Conservation (phyloP, 1,140 invertebrate species). For the Hypsibius dujardini region DNA sequence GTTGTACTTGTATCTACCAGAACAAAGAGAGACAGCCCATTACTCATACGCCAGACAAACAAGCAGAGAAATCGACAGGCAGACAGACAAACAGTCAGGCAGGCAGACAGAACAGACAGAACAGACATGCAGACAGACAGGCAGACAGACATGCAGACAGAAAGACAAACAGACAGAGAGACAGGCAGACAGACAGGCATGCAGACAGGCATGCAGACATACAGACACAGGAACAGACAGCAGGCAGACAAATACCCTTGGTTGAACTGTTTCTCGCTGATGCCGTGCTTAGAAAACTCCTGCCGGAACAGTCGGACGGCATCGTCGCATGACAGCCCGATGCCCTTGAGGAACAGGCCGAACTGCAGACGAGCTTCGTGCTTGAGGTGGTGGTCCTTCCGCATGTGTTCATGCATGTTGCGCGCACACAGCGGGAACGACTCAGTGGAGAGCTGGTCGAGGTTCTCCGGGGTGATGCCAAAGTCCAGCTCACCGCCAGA, state of each 20-base stretch:
- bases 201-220: no score
- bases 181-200: no score
- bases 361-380: constrained; percentile 76
- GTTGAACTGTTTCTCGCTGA: constrained; percentile 60
- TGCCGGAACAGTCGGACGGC: constrained; percentile 61
- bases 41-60: no score
- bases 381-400: constrained; percentile 62
- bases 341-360: constrained; percentile 82
- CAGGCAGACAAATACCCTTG: no score
- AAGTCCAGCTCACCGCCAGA: not conserved
- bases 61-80: no score
- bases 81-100: no score
- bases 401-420: constrained; percentile 58
- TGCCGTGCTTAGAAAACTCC: constrained; percentile 66
- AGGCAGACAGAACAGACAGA: no score
- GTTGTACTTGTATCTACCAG: constrained; percentile 79
- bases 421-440: constrained; percentile 90
- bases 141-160: no score
- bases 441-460: constrained; percentile 46
- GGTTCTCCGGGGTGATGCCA: not conserved
- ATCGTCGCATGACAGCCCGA: constrained; percentile 50
- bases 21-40: no score
- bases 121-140: no score
- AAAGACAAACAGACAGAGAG: no score
- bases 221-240: no score